Percentiles rank a stretch among this genome's conserved stretches.
Evolutionary conservation across 92 coral and sea anemone genomes (phyloP).

Genomic region (Anthopleura xanthogrammica): DNA sequence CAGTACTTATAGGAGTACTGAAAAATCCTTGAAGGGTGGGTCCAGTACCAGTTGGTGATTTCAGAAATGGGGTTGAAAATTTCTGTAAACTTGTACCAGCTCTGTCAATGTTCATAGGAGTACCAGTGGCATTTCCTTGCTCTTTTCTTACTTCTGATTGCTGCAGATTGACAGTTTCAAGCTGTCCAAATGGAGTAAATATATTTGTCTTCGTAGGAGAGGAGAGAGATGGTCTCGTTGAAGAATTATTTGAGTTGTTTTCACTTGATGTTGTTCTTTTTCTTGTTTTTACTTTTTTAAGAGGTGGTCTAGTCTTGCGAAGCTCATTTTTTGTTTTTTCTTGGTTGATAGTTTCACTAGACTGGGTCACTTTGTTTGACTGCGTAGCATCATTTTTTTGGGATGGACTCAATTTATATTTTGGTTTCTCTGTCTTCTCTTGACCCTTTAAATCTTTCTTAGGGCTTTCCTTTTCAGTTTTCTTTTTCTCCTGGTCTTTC

Average conservation of each 20-base stretch:
- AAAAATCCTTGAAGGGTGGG: constrained; percentile 4
- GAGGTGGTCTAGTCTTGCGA: constrained; percentile 13
- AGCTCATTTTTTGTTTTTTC: background rate
- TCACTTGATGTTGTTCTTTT: constrained; percentile 9
- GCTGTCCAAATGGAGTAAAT: constrained; percentile 33
- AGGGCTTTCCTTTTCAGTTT: background rate
- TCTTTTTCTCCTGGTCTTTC: background rate
- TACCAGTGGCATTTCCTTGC: background rate
- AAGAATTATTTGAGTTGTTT: background rate
- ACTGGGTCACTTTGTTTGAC: constrained; percentile 5
- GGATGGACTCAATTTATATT: background rate
- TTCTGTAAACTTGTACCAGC: background rate
- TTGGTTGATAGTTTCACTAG: background rate
- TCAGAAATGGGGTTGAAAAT: constrained; percentile 24
- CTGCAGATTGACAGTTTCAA: background rate
- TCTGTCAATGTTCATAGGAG: constrained; percentile 32
- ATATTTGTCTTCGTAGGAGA: background rate
- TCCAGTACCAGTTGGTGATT: constrained; percentile 6
- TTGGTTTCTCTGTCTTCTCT: background rate
- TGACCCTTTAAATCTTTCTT: background rate
- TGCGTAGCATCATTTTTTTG: background rate
- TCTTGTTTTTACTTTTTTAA: constrained; percentile 16
- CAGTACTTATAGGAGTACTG: constrained; percentile 15
- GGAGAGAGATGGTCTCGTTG: background rate
- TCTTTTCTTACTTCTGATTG: background rate